Evolutionary conservation across 2,888 invertebrate genomes (phyloP), one percentile per base, ranked within the genome.

Genomic region (Sphecodes monilicornis): DNA sequence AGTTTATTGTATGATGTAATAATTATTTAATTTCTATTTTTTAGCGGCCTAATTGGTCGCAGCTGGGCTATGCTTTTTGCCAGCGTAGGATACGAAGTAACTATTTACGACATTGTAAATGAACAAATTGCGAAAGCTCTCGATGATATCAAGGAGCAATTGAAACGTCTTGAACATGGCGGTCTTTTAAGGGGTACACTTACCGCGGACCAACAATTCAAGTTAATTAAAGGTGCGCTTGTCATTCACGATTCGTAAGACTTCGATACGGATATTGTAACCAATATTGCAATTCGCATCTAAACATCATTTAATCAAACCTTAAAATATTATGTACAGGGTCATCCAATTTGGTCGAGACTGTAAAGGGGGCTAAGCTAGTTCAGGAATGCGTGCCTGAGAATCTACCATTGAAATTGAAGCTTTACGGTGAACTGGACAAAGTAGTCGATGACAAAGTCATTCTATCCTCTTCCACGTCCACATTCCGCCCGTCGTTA

Each of bases 11-110:
- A 26, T 4, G 50, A 26, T 29, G 18, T 60, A 11, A 41, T 78
- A 39, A 57, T 8, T 29, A 57, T 46, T 66, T 68, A 71, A 66
- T 78, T 80, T 76, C 57, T 73, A 77, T 88, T 95, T 71, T 94
- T 72, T 94, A 99, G 99, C 94, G 99, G 99, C 3, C 95, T 99
- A 76, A 99, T 99, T 91, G 99, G 99, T 3, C 96, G 98, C 79
- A 99, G 99, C 91, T 99, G 99, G 98, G 98, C 99, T 0, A 99
- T 99, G 98, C 96, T 99, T 54, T 99, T 99, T 95, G 98, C 98
- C 0, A 97, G 98, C 13, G 98, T 97, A 8, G 99, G 99, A 16
- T 99, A 99, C 94, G 96, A 97, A 93, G 99, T 99, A 43, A 96
- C 96, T 22, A 95, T 99, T 73, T 99, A 97, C 94, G 99, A 99